Percentiles rank a stretch among this genome's conserved stretches.
Evolutionary conservation across 2,113 vertebrate species (phyloP).

Genomic region (Bubo scandiacus): DNA sequence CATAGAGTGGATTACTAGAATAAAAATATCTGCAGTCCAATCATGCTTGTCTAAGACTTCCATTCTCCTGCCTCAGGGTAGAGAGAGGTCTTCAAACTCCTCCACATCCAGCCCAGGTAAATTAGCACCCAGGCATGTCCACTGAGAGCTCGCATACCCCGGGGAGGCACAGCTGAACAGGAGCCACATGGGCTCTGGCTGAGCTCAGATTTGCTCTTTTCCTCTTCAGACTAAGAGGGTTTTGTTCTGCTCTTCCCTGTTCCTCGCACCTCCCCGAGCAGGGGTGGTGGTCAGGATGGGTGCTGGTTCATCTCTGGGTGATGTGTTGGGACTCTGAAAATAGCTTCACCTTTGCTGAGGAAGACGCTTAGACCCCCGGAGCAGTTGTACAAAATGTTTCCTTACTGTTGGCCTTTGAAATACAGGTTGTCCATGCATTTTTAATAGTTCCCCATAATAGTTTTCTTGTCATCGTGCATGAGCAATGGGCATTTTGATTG

Average conservation of each 20-base stretch:
- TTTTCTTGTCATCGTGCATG: not conserved
- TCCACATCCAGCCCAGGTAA: not conserved
- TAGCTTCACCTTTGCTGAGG: not conserved
- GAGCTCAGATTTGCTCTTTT: not conserved
- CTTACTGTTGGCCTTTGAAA: not conserved
- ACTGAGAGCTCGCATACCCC: not conserved
- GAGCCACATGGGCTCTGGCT: fast-evolving
- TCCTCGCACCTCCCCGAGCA: not conserved
- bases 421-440: not conserved
- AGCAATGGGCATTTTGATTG: not conserved
- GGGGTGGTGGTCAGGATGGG: not conserved
- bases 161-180: not conserved
- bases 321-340: not conserved
- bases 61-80: not conserved
- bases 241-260: not conserved
- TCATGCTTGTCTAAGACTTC: not conserved
- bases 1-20: not conserved
- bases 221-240: not conserved
- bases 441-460: not conserved
- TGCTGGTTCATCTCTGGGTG: not conserved
- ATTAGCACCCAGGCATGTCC: not conserved
- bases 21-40: not conserved
- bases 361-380: fast-evolving
- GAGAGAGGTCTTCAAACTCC: not conserved
- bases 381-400: not conserved